Percentiles rank a stretch among this genome's conserved stretches.
Evolutionary conservation across 2,113 vertebrate genomes (phyloP).

Genomic region (Phrynosoma blainvillii): DNA sequence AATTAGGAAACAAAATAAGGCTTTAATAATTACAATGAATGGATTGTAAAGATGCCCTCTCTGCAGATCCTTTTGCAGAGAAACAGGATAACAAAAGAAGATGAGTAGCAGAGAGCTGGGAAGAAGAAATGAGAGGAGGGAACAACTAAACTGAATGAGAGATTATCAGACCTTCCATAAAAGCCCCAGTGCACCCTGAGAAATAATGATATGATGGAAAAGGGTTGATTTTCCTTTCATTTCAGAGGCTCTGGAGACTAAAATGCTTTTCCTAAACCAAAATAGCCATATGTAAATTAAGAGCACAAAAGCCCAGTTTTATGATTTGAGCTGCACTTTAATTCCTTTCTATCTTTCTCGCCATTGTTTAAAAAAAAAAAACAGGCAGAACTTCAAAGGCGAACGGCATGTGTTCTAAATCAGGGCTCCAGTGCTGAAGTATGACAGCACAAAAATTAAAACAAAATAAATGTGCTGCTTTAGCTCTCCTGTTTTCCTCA

Average conservation of each 20-base stretch:
- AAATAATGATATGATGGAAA: conserved; percentile 54
- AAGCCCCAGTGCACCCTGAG: conserved; percentile 10
- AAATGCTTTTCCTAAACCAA: conserved; percentile 43
- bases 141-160: neutral
- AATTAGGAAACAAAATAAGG: neutral
- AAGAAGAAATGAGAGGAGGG: neutral
- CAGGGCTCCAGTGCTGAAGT: conserved; percentile 79
- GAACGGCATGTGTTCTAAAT: conserved; percentile 81
- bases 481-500: conserved; percentile 71
- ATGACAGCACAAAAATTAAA: conserved; percentile 83
- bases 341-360: conserved; percentile 79
- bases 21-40: neutral
- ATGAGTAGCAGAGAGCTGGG: neutral
- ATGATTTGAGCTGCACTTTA: conserved; percentile 75
- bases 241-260: conserved; percentile 60
- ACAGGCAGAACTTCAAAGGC: conserved; percentile 78
- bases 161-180: conserved; percentile 9
- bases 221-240: conserved; percentile 57
- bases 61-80: neutral
- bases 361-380: conserved; percentile 70
- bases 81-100: neutral
- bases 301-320: conserved; percentile 72
- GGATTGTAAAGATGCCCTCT: too few relatives aligned
- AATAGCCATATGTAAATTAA: conserved; percentile 76
- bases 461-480: conserved; percentile 83